A percentile compares a stretch with the other conserved stretches of the same genome.
These are phyloP conservation scores for Pipistrellus nathusii DNA, from an alignment of 2,797 vertebrate genomes.

Conservation along the genomic window DNA sequence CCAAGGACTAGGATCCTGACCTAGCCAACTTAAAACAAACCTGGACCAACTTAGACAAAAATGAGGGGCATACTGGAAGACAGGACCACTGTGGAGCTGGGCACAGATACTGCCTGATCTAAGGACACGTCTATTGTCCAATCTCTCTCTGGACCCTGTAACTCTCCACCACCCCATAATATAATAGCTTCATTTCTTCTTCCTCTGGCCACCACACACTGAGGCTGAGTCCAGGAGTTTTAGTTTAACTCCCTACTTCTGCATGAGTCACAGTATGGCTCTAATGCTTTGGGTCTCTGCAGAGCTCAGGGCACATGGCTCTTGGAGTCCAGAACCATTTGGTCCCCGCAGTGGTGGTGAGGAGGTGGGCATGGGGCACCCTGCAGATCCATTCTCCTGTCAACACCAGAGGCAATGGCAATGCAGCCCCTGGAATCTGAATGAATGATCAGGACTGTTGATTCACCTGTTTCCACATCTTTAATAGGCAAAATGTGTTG, in stretches of 20 bases:
- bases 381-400: background rate
- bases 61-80: background rate
- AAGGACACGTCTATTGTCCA: background rate
- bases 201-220: background rate
- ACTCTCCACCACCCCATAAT: background rate
- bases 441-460: background rate
- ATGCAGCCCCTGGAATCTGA: background rate
- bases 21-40: background rate
- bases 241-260: background rate
- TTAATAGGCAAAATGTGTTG: background rate
- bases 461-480: background rate
- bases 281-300: background rate
- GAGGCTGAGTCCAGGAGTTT: background rate
- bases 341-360: background rate
- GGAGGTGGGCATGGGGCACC: no score
- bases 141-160: background rate
- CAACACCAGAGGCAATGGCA: background rate
- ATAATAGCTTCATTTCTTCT: background rate
- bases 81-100: background rate
- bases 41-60: background rate
- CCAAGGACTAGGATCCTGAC: background rate
- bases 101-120: background rate
- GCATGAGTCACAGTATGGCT: background rate
- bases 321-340: background rate
- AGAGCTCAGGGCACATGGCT: fast-evolving